These are phyloP conservation scores for Baryphthengus martii DNA, from an alignment of 2,113 vertebrate genomes.

Conservation along the genomic window DNA sequence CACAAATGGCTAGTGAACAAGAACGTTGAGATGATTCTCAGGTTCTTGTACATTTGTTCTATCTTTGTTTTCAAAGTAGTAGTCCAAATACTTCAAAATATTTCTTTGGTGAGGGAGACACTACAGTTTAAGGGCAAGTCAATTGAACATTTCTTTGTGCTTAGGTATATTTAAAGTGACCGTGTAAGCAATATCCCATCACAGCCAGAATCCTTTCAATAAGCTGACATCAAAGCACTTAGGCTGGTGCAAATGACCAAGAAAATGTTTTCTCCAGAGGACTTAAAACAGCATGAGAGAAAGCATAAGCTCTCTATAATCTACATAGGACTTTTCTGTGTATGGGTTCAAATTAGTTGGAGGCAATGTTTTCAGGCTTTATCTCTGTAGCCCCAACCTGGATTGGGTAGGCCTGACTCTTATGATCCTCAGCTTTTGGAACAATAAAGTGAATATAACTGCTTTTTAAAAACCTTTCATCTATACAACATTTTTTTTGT, in stretches of 20 bases:
- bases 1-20: not conserved
- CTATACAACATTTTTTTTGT: not conserved
- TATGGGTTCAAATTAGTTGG: not conserved
- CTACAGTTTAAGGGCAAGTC: accelerated
- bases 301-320: not conserved
- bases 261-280: not conserved
- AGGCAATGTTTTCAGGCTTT: not conserved
- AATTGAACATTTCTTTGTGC: not conserved
- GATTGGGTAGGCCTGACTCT: not conserved
- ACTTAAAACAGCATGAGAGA: not conserved
- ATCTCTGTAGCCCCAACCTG: not conserved
- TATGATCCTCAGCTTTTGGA: not conserved
- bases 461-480: not conserved
- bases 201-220: not conserved
- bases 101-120: not conserved
- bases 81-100: not conserved
- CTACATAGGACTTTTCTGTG: not conserved
- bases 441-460: not conserved
- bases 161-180: not conserved
- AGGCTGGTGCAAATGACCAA: not conserved
- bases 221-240: not conserved
- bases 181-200: not conserved
- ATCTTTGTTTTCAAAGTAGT: not conserved
- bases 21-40: not conserved
- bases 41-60: not conserved